phyloP scores from a whole-genome alignment of 2,113 vertebrate species.

The Bubo bubo region DNA sequence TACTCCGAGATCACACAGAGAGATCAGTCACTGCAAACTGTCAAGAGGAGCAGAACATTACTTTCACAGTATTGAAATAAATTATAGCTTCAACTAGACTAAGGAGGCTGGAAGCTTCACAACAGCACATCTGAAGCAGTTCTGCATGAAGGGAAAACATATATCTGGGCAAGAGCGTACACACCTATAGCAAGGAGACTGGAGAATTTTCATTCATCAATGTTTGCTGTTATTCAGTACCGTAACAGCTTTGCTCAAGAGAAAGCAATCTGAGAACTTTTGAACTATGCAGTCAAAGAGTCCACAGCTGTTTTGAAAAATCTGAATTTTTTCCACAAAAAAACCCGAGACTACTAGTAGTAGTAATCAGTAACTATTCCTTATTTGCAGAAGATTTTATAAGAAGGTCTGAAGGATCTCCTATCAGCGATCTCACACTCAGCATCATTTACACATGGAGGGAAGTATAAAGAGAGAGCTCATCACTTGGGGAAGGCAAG shows the following conservation, averaged over 20 bases:
- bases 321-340: background rate
- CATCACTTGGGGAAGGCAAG: background rate
- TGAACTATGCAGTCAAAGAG: rapidly evolving
- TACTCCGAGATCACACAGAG: background rate
- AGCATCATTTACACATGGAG: background rate
- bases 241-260: rapidly evolving
- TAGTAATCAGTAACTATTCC: background rate
- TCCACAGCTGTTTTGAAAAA: rapidly evolving
- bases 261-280: background rate
- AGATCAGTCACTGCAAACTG: background rate
- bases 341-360: rapidly evolving
- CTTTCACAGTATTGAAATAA: background rate
- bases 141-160: background rate
- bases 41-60: background rate
- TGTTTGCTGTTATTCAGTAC: rapidly evolving
- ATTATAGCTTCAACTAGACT: background rate
- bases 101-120: background rate
- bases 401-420: background rate
- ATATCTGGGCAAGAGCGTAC: background rate
- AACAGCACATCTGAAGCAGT: background rate
- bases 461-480: background rate
- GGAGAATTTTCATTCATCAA: background rate
- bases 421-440: background rate
- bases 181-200: background rate
- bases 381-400: background rate